Evolutionary conservation across 1,140 invertebrate genomes (phyloP), one percentile per base, ranked within the genome.

Genomic region (Homalodisca vitripennis): DNA sequence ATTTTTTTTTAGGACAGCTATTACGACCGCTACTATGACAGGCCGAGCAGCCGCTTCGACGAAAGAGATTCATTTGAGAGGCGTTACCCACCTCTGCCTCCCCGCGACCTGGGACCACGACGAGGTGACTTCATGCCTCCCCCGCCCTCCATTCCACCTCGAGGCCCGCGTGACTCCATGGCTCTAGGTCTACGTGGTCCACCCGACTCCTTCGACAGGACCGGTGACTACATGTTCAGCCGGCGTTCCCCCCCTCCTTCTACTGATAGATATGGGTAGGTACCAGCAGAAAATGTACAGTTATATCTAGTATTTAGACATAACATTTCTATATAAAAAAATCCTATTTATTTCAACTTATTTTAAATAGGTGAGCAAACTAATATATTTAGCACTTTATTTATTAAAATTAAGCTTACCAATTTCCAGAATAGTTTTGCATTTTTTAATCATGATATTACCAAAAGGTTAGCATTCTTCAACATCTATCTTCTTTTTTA

Each of bases 141-240:
- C 73, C 80, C 72, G 20, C 66, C 67, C 60, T 46, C 69, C 13
- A 30, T 70, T 14, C 32, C 69, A 13, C 62, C 70, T 53, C 57
- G 73, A 51, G 73, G 73, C 34, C 69, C 81, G 0, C n/a, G n/a
- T n/a, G n/a, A n/a, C n/a, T 60, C 79, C 26, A 78, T 78, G 60
- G 78, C 79, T 65, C 72, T 84, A 62, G 83, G 81, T 22, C 72
- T 80, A 6, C 77, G 83, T 32, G 82, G 83, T 80, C 82, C 78
- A 13, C 32, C 63, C 22, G 82, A 83, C 80, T 82, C 78, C 71
- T 82, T 83, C 70, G 80, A 81, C 69, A 79, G 83, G 69, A 79
- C 81, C 24, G 89, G 91, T 71, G 92, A 92, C 78, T 88, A 89
- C 67, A 91, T 92, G 88, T 92, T 91, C 79, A 92, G 89, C 78